Base-by-base conservation (phyloP, 1,140 invertebrate genomes). In the Chrysoperla carnea region DNA sequence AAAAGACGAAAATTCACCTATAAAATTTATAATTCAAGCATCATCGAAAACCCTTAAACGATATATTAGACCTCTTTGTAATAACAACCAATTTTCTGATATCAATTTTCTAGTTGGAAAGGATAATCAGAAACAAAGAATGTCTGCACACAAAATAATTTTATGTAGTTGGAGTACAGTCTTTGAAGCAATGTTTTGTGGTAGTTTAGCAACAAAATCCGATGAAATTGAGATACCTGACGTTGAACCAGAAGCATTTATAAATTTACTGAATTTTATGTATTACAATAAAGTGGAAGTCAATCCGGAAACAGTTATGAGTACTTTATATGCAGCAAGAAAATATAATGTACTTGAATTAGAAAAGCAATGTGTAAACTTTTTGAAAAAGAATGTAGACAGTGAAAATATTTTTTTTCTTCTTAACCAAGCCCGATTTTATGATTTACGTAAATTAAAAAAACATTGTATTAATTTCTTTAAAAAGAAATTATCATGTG, bases 111-210 rank as follows among this genome's bases (percentile, higher is more conserved):
- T n/a, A n/a, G n/a, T n/a, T n/a, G n/a, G n/a, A n/a, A n/a, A n/a
- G n/a, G n/a, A n/a, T n/a, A n/a, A n/a, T n/a, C n/a, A n/a, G n/a
- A n/a, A 81, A 41, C 73, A 75, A 53, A 63, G 78, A 35, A 81
- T 89, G 48, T 83, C 84, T 4, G 84, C 84, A 3, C 86, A 90
- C 52, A 87, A 84, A 58, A 81, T 89, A 59, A 75, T 90, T 4
- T 58, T 90, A 6, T 81, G 17, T 81, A 6, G 78, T 84, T 83
- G 84, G 6, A 84, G 79, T 59, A 78, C 80, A 4, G 84, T 89
- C 1, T 89, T 89, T 61, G 83, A 89, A 62, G 82, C 83, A 7
- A 86, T 89, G 80, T 89, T 90, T 54, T 85, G 88, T 58, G 77
- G 84, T 31, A 75, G 71, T 6, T 50, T 77, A 46, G 73, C 78